phyloP scores from a whole-genome alignment of 2,113 vertebrate species.

The Peromyscus leucopus region DNA sequence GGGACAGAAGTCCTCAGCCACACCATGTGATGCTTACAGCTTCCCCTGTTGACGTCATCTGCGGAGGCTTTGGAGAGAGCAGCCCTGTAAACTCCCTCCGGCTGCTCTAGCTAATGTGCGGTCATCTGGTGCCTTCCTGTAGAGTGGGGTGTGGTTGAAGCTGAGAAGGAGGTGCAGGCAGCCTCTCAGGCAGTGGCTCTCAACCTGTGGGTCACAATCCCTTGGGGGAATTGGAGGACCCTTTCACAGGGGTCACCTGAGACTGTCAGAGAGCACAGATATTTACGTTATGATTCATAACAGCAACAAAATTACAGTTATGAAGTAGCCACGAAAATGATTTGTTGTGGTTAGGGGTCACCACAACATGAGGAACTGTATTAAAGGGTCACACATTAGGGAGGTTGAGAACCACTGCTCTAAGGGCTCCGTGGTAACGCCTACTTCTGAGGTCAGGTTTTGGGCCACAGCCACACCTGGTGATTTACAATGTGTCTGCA shows the following conservation, averaged over 20 bases:
- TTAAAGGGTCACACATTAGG: not conserved
- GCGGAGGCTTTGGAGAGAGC: not conserved
- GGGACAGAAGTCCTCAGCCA: not conserved
- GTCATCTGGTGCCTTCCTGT: not conserved
- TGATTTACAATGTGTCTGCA: not conserved
- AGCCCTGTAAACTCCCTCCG: not conserved
- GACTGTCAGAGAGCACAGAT: not conserved
- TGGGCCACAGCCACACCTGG: rapidly evolving
- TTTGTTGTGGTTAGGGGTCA: not conserved
- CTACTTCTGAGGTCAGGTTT: not conserved
- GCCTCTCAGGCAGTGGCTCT: not conserved
- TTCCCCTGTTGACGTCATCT: too few relatives aligned
- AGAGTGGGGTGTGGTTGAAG: not conserved
- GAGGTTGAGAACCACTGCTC: not conserved
- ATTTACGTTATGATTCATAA: not conserved
- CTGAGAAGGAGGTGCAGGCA: not conserved
- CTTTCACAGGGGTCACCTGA: not conserved
- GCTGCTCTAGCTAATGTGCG: too few relatives aligned
- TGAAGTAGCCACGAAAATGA: not conserved
- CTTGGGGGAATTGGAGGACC: not conserved
- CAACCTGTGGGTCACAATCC: not conserved
- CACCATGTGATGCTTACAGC: too few relatives aligned
- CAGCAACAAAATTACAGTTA: not conserved
- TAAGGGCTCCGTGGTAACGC: rapidly evolving
- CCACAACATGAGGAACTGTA: not conserved